Conservation (phyloP, 2,113 vertebrate genomes). For the Crypturellus undulatus region DNA sequence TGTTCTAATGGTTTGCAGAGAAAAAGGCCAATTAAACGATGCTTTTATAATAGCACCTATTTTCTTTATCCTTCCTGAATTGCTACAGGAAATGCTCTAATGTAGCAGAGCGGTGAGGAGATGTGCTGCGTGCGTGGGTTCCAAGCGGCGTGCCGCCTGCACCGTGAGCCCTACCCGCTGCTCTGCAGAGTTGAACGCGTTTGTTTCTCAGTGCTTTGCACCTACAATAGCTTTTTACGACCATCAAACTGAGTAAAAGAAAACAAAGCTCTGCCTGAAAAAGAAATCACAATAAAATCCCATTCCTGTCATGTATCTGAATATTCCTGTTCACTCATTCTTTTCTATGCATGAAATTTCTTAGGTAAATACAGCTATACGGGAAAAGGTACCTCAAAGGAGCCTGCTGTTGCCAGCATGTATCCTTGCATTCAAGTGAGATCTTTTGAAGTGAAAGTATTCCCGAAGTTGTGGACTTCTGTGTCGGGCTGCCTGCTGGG, state of each 20-base stretch:
- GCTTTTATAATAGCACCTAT: constrained; percentile 26
- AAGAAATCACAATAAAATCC: neutral
- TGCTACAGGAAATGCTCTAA: constrained; percentile 49
- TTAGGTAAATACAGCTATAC: constrained; percentile 51
- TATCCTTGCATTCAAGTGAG: neutral
- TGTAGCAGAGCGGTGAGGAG: neutral
- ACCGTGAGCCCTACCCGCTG: neutral
- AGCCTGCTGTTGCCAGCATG: neutral
- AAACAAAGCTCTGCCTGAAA: constrained; percentile 39
- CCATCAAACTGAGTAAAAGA: constrained; percentile 42
- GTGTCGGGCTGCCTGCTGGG: constrained; percentile 14
- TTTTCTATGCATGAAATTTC: constrained; percentile 19
- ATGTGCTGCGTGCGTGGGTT: neutral
- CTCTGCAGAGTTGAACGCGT: neutral
- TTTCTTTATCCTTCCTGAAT: constrained; percentile 46
- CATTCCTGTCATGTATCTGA: constrained; percentile 34
- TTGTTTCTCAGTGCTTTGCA: constrained; percentile 25
- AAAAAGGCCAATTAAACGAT: neutral
- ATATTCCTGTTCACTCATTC: constrained; percentile 38
- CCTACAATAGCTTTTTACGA: constrained; percentile 53
- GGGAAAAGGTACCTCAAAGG: constrained; percentile 8
- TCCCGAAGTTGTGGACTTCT: neutral
- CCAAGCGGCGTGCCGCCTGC: neutral
- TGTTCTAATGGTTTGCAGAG: neutral
- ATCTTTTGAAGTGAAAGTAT: constrained; percentile 30